Evolutionary conservation across 2,888 invertebrate species (phyloP).

Genomic region (Octodonta nipae): DNA sequence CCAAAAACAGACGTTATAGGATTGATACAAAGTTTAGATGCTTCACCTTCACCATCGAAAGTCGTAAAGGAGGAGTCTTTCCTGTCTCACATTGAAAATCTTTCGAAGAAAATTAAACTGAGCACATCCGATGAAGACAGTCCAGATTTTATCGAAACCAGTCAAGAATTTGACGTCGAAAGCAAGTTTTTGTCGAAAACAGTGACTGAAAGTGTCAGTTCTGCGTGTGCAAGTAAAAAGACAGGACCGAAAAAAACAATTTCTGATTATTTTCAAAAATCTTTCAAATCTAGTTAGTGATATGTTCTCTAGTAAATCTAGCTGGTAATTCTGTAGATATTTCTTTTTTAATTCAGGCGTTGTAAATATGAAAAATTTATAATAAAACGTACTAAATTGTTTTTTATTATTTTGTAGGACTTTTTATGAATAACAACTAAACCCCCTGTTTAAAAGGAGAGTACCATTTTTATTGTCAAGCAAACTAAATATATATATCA

Average conservation of each 20-base stretch:
- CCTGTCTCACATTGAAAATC: constrained; percentile 17
- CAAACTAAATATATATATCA: no score
- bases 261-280: constrained; percentile 21
- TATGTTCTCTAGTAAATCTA: no score
- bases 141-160: constrained; percentile 5
- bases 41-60: constrained; percentile 10
- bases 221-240: neutral
- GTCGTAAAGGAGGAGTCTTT: constrained; percentile 11
- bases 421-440: no score
- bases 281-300: neutral
- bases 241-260: constrained; percentile 18
- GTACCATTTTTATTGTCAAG: no score
- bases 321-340: no score
- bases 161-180: constrained; percentile 15
- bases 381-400: no score
- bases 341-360: no score
- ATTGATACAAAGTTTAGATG: constrained; percentile 24
- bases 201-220: neutral
- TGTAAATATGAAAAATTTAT: no score
- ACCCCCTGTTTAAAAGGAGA: no score
- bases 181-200: constrained; percentile 3
- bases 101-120: constrained; percentile 8
- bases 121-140: neutral
- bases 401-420: no score
- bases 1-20: constrained; percentile 18